Evolutionary conservation across 1,140 invertebrate genomes (phyloP), one percentile per base, ranked within the genome.

Genomic region (Aphelinus certus): DNA sequence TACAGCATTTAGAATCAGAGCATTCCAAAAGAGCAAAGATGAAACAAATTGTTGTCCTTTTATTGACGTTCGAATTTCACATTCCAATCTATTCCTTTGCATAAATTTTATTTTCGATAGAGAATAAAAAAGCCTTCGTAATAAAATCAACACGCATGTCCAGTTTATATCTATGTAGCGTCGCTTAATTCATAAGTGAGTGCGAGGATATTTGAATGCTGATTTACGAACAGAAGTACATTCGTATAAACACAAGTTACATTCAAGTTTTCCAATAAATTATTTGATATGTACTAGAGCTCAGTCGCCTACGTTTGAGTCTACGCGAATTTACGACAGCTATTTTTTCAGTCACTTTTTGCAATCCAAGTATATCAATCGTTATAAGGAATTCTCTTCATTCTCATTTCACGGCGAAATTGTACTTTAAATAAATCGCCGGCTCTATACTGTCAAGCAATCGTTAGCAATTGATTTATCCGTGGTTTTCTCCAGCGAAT

Each of bases 281-380:
- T 74, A 65, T 82, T 69, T 43, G 65, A 53, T 46, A 6, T 26
- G 26, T 26, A 26, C 26, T 26, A 26, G 26, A 26, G 26, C 26
- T 26, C 2, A 46, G n/a, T 84, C 83, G 85, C 85, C 85, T 84
- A 85, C 87, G 87, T 88, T 86, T 86, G 88, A 85, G n/a, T 61
- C 9, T 51, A 64, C 47, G 47, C 3, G 47, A n/a, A 64, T 4
- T 49, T 3, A 49, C 47, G n/a, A n/a, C 3, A 3, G 48, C 51
- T 64, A 26, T 48, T 53, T 55, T 9, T 66, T 55, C 51, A 1
- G 7, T 7, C 4, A 45, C 7, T 1, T 51, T 6, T n/a, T 47
- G n/a, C 26, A 26, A 26, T 26, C 26, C 26, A 26, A 26, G 26
- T 51, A 64, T 64, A 64, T 51, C 51, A 42, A 55, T 3, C 51